Percentiles rank a stretch among this genome's conserved stretches.
Conservation (phyloP, 2,888 invertebrate genomes). For the Galeopsomyia nigrocyanea region DNA sequence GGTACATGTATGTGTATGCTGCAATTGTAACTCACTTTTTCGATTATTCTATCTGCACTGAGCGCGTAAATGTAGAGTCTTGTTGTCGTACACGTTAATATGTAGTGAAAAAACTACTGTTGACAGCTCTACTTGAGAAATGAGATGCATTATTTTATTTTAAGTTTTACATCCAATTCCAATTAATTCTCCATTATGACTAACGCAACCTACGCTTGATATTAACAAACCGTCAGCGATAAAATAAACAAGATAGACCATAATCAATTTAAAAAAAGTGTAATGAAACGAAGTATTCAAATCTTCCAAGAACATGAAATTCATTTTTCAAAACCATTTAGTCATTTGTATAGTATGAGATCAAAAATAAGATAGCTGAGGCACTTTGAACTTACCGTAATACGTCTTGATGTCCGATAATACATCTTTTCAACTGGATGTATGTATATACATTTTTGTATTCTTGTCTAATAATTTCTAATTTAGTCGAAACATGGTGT, state of each 20-base stretch:
- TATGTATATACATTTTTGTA: neutral
- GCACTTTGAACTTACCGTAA: slow-evolving; percentile 2
- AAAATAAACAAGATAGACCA: slow-evolving; percentile 4
- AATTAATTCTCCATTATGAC: too few relatives aligned
- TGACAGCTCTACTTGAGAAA: too few relatives aligned
- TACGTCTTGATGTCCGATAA: neutral
- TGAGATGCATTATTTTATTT: neutral
- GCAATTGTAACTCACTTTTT: slow-evolving; percentile 3
- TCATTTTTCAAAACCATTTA: neutral
- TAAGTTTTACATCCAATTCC: neutral
- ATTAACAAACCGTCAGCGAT: slow-evolving; percentile 1
- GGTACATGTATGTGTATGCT: too few relatives aligned
- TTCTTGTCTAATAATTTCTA: neutral
- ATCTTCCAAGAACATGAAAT: slow-evolving; percentile 6
- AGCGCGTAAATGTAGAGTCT: slow-evolving; percentile 7
- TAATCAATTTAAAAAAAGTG: neutral
- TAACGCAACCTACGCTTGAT: slow-evolving; percentile 17
- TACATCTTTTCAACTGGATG: neutral
- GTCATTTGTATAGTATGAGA: too few relatives aligned
- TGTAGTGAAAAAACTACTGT: too few relatives aligned
- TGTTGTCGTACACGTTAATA: too few relatives aligned
- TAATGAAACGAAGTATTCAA: neutral
- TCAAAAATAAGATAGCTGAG: too few relatives aligned
- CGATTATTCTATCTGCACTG: slow-evolving; percentile 1
- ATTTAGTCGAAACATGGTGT: neutral